Evolutionary conservation across 2,888 invertebrate genomes (phyloP).

Genomic region (Ischnura elegans): DNA sequence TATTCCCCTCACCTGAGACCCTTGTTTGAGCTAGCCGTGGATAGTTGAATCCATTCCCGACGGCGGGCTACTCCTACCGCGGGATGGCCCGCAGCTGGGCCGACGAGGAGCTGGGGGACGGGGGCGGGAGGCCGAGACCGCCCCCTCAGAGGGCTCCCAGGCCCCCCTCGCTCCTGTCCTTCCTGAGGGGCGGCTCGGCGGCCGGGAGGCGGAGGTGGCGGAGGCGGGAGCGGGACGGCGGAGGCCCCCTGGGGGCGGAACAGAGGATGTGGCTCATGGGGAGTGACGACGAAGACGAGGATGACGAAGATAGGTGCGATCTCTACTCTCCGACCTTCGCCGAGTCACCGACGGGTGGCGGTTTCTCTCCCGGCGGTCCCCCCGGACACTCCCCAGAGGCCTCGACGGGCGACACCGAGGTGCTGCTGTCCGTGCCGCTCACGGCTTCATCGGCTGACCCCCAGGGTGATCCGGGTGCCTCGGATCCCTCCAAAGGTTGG

Average conservation of each 20-base stretch:
- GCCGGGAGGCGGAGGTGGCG: conserved; percentile 54
- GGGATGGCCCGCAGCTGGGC: conserved; percentile 63
- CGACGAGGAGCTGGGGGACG: conserved; percentile 55
- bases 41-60: not conserved
- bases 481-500: conserved; percentile 47
- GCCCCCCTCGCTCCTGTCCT: conserved; percentile 47
- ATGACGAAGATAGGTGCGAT: conserved; percentile 27
- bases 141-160: conserved; percentile 48
- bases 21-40: not conserved
- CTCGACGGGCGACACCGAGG: not conserved
- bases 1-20: too few relatives aligned
- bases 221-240: conserved; percentile 51
- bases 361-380: not conserved
- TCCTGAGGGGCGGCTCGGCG: conserved; percentile 49
- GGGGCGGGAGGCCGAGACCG: not conserved
- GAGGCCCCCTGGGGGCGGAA: conserved; percentile 56
- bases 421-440: not conserved
- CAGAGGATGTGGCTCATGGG: conserved; percentile 65
- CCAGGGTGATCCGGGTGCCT: not conserved
- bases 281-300: conserved; percentile 28
- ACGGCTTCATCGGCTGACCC: not conserved
- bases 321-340: not conserved
- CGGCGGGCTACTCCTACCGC: conserved; percentile 30
- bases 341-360: not conserved
- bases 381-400: not conserved